Conservation (phyloP, 2,113 vertebrate genomes). For the Microtus oregoni region DNA sequence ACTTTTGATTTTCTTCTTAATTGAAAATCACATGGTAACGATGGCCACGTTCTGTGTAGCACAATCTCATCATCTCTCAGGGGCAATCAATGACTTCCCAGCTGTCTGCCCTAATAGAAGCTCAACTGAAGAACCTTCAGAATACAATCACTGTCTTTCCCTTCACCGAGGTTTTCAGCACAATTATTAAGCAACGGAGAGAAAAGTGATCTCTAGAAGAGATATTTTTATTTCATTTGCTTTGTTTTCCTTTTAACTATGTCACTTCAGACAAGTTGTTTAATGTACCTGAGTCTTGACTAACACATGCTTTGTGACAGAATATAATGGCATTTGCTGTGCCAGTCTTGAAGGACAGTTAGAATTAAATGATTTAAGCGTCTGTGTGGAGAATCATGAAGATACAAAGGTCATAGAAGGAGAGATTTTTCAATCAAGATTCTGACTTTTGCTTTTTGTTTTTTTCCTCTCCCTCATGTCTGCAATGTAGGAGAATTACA, state of each 20-base stretch:
- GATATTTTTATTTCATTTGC: conserved; percentile 34
- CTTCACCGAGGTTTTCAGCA: conserved; percentile 65
- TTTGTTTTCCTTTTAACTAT: conserved; percentile 10
- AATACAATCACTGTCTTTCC: conserved; percentile 58
- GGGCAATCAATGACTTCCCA: conserved; percentile 72
- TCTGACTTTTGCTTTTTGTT: not conserved
- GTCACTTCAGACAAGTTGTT: conserved; percentile 56
- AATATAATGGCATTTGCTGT: not conserved
- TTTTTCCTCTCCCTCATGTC: not conserved
- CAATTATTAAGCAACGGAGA: not conserved
- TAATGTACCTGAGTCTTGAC: conserved; percentile 6
- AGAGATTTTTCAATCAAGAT: not conserved
- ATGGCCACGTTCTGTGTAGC: conserved; percentile 57
- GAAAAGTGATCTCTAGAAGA: not conserved
- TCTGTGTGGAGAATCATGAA: not conserved
- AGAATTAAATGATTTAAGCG: not conserved
- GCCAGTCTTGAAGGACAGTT: not conserved
- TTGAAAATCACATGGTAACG: conserved; percentile 77
- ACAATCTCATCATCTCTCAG: conserved; percentile 74
- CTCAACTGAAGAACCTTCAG: conserved; percentile 54
- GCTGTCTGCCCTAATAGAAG: conserved; percentile 53
- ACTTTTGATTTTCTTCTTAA: conserved; percentile 80
- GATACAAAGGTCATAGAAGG: not conserved
- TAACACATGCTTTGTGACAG: not conserved
- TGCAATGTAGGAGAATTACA: not conserved